Evolutionary conservation across 2,113 vertebrate species (phyloP).

Genomic region (Gymnorhina tibicen): DNA sequence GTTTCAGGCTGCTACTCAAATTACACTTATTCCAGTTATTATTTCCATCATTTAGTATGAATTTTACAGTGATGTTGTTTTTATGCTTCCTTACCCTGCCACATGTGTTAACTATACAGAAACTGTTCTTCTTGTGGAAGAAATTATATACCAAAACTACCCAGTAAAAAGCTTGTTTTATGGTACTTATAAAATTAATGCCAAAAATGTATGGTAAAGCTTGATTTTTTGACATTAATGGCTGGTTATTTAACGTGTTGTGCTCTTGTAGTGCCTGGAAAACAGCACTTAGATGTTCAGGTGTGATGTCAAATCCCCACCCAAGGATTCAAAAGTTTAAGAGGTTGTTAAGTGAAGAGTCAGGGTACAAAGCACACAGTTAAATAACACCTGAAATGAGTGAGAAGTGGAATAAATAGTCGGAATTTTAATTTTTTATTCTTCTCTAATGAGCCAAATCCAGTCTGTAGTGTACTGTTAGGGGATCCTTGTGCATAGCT

Average conservation of each 20-base stretch:
- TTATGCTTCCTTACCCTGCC: constrained; percentile 65
- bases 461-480: not conserved
- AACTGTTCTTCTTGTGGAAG: constrained; percentile 55
- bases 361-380: not conserved
- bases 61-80: constrained; percentile 68
- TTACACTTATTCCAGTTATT: constrained; percentile 62
- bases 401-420: not conserved
- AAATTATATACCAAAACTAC: constrained; percentile 60
- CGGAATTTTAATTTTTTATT: not conserved
- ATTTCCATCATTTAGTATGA: constrained; percentile 72
- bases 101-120: constrained; percentile 55
- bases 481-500: not conserved
- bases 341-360: not conserved
- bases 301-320: not conserved
- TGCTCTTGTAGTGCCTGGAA: not conserved
- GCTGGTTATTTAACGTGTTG: constrained; percentile 44
- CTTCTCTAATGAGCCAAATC: not conserved
- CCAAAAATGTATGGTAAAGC: constrained; percentile 46
- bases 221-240: constrained; percentile 56
- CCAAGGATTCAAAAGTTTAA: not conserved
- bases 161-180: constrained; percentile 43
- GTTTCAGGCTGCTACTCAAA: constrained; percentile 65
- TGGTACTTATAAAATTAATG: constrained; percentile 58
- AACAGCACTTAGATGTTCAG: constrained; percentile 7
- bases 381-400: not conserved